Conservation (phyloP, 2,797 vertebrate genomes). For the Pseudotriccus pelzelni region DNA sequence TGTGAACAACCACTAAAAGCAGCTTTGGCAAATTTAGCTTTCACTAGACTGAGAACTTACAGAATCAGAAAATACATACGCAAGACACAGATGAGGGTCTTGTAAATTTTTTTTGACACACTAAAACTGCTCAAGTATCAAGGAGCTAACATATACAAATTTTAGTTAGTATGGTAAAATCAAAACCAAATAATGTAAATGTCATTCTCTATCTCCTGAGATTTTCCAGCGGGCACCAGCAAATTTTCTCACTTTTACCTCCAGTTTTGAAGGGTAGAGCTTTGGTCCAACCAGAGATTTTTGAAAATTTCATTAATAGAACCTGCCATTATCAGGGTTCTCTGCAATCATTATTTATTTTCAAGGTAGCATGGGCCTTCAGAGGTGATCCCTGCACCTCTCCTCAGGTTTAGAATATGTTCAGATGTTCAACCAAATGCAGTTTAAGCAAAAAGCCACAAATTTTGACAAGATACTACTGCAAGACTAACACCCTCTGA, state of each 20-base stretch:
- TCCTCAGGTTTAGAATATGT: neutral
- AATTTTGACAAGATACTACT: neutral
- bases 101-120: neutral
- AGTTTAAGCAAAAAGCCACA: neutral
- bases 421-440: neutral
- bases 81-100: neutral
- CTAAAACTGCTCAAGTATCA: neutral
- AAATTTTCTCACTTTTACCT: neutral
- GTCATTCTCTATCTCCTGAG: neutral
- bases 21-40: neutral
- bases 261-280: neutral
- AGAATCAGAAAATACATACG: neutral
- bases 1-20: neutral
- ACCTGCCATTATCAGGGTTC: neutral
- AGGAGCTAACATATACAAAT: neutral
- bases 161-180: neutral
- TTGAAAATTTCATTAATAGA: neutral
- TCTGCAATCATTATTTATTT: neutral
- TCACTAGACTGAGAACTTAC: neutral
- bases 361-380: neutral
- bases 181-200: neutral
- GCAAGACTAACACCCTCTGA: neutral
- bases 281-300: neutral
- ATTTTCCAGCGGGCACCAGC: neutral
- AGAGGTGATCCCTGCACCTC: neutral